These are phyloP conservation scores for Phacellophora camtschatica DNA, from an alignment of 30 jellyfish, hydroid and myxozoan species.

Conservation along the genomic window DNA sequence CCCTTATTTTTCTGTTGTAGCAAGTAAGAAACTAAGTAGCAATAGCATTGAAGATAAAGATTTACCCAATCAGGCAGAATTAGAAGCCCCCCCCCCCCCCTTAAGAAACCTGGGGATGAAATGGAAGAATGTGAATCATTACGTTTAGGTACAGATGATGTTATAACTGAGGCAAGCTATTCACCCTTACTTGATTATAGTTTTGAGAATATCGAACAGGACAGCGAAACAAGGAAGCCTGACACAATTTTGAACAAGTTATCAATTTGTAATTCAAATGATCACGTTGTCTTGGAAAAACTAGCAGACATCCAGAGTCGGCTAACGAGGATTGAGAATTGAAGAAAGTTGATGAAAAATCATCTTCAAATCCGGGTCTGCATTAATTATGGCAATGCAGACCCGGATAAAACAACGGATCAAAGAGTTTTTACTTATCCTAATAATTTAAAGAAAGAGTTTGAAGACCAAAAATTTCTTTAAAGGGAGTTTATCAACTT, in stretches of 20 bases:
- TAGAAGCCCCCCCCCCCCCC: not conserved
- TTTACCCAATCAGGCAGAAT: not conserved
- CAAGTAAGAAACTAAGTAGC: not conserved
- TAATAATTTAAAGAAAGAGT: not conserved
- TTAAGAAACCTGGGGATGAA: not conserved
- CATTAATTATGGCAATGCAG: not conserved
- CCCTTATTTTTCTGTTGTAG: not conserved
- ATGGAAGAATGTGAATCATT: not conserved
- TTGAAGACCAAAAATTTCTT: constrained; percentile 21
- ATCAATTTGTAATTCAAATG: not conserved
- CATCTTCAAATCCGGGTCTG: too few species aligned
- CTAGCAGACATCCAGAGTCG: constrained; percentile 6
- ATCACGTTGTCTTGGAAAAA: not conserved
- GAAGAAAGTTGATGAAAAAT: not conserved
- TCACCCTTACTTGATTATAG: not conserved
- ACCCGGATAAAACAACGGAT: constrained; percentile 3
- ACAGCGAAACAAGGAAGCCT: not conserved
- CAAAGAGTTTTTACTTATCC: not conserved
- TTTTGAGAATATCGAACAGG: not conserved
- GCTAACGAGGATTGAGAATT: not conserved
- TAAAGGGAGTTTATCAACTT: constrained; percentile 15
- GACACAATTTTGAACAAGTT: not conserved
- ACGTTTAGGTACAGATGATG: not conserved
- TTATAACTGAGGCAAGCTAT: not conserved
- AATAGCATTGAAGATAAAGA: not conserved